Evolutionary conservation across 2,888 invertebrate genomes (phyloP).

Genomic region (Drosophila paucipuncta): DNA sequence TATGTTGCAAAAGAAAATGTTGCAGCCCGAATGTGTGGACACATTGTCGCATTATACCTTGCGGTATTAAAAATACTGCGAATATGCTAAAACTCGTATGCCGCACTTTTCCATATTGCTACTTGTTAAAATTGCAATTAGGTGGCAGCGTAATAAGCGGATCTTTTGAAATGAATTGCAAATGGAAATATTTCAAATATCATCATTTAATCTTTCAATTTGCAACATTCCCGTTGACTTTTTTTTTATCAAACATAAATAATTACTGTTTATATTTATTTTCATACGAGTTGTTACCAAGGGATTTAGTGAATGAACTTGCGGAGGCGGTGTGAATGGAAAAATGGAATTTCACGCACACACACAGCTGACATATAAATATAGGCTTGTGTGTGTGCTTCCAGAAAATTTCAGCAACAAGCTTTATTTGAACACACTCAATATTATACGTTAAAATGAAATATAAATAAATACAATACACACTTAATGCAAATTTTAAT

Average conservation of each 20-base stretch:
- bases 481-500: not conserved
- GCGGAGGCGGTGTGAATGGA: slow-evolving; percentile 17
- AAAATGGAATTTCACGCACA: slow-evolving; percentile 50
- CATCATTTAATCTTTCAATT: not conserved
- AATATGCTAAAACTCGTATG: not conserved
- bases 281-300: slow-evolving; percentile 50
- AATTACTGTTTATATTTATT: not conserved
- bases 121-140: not conserved
- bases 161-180: slow-evolving; percentile 2
- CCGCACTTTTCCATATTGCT: not conserved
- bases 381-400: slow-evolving; percentile 33
- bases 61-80: slow-evolving; percentile 29
- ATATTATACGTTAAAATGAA: not conserved
- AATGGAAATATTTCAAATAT: not conserved
- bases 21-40: slow-evolving; percentile 14
- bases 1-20: slow-evolving; percentile 15
- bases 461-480: not conserved
- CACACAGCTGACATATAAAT: not conserved
- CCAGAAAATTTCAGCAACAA: slow-evolving; percentile 60
- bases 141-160: slow-evolving; percentile 19
- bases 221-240: not conserved
- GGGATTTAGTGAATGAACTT: slow-evolving; percentile 40
- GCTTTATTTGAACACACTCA: slow-evolving; percentile 2
- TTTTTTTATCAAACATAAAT: not conserved
- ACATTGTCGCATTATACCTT: slow-evolving; percentile 2